These are phyloP conservation scores for Phocoena sinus DNA, from an alignment of 2,113 vertebrate genomes.

Conservation along the genomic window DNA sequence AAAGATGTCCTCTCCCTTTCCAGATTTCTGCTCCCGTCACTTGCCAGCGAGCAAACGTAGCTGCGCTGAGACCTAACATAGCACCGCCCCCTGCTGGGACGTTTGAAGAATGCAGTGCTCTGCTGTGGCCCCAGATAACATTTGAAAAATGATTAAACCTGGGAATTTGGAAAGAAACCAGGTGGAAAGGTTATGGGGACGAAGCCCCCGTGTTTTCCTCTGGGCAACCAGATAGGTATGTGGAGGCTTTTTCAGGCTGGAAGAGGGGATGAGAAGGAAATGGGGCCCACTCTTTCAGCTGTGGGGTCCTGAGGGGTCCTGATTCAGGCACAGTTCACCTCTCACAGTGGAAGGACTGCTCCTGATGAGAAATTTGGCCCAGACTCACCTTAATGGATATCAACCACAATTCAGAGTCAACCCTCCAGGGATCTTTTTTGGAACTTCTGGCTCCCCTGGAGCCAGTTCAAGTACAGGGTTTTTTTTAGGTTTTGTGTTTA, in stretches of 20 bases:
- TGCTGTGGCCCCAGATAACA: fast-evolving
- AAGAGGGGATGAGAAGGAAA: background rate
- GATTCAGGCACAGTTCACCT: background rate
- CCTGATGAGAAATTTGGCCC: background rate
- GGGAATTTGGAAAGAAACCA: background rate
- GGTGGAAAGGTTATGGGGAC: background rate
- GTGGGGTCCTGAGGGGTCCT: background rate
- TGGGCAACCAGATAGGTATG: background rate
- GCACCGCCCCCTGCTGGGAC: conserved; percentile 39
- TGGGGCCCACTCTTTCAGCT: background rate
- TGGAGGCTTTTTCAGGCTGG: background rate
- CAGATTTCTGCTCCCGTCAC: background rate
- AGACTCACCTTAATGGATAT: background rate
- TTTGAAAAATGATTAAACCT: background rate
- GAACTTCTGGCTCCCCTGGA: background rate
- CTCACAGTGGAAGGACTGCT: background rate
- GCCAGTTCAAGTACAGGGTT: background rate
- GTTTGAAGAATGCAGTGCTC: background rate
- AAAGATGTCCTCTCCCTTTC: background rate
- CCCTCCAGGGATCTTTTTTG: background rate
- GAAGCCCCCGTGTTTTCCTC: background rate
- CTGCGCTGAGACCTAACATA: background rate
- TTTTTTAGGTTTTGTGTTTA: background rate
- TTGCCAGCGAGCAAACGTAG: background rate
- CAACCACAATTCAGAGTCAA: background rate